A percentile compares a stretch with the other conserved stretches of the same genome.
These are phyloP conservation scores for Pseudomyrmex dendroicus DNA, from an alignment of 1,140 invertebrate genomes.

Conservation along the genomic window DNA sequence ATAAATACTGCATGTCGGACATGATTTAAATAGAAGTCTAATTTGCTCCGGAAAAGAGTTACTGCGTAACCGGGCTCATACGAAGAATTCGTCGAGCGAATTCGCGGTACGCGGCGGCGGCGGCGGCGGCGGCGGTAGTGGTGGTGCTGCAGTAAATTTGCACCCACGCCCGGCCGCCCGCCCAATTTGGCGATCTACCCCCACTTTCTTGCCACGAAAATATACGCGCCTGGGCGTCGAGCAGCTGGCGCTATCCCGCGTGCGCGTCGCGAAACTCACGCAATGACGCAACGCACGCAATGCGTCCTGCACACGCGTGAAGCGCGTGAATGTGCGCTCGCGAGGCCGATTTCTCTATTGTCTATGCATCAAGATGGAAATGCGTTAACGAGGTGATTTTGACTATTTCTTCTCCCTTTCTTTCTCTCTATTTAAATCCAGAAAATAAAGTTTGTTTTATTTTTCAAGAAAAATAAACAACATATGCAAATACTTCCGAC, in stretches of 20 bases:
- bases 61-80: too few species aligned
- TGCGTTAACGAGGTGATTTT: neutral
- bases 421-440: too few species aligned
- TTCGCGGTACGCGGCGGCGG: neutral
- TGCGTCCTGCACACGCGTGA: constrained; percentile 36
- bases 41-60: too few species aligned
- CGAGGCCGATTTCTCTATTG: constrained; percentile 9
- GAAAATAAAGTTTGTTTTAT: too few species aligned
- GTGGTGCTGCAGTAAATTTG: constrained; percentile 69
- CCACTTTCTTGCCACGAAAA: constrained; percentile 51
- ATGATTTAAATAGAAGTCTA: too few species aligned
- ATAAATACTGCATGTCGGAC: too few species aligned
- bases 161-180: constrained; percentile 63
- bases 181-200: constrained; percentile 53
- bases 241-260: constrained; percentile 76
- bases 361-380: constrained; percentile 4
- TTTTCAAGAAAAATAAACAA: too few species aligned
- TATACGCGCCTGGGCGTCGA: constrained; percentile 55
- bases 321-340: constrained; percentile 31
- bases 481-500: too few species aligned
- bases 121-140: neutral
- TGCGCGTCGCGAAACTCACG: constrained; percentile 69
- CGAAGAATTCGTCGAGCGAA: constrained; percentile 45
- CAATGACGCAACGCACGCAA: constrained; percentile 57
- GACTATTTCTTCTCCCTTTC: too few species aligned